These are phyloP conservation scores for Thryonomys swinderianus DNA, from an alignment of 2,113 vertebrate genomes.

Conservation along the genomic window DNA sequence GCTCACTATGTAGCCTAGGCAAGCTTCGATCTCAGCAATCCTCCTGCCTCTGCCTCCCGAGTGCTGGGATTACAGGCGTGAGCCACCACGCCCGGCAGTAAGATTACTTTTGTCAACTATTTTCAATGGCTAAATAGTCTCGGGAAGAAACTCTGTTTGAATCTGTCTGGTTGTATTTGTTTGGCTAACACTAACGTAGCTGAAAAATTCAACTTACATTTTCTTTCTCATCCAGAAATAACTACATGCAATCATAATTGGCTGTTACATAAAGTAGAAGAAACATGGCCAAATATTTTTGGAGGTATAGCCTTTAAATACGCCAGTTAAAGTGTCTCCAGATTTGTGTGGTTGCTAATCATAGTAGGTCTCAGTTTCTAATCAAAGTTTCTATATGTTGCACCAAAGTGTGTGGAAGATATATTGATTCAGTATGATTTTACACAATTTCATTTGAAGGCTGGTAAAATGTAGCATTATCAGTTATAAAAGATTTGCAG, in stretches of 20 bases:
- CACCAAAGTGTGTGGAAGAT: conserved; percentile 13
- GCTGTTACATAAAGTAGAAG: conserved; percentile 56
- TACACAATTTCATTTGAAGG: conserved; percentile 21
- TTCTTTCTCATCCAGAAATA: conserved; percentile 55
- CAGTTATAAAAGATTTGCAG: neutral
- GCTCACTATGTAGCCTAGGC: no score
- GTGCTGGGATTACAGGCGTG: no score
- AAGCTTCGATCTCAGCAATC: no score
- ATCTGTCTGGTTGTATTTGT: neutral
- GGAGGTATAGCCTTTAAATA: conserved; percentile 34
- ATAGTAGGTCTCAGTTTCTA: conserved; percentile 65
- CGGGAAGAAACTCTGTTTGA: conserved; percentile 44
- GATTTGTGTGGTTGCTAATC: conserved; percentile 58
- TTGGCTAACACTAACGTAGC: conserved; percentile 22
- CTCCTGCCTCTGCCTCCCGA: no score
- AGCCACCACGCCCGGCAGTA: no score
- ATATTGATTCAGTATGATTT: conserved; percentile 17
- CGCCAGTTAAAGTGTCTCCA: conserved; percentile 49
- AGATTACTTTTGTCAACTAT: neutral
- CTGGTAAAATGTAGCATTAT: neutral
- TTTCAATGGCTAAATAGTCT: conserved; percentile 30
- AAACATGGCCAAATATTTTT: conserved; percentile 60
- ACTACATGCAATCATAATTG: conserved; percentile 50
- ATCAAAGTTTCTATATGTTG: conserved; percentile 39
- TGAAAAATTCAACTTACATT: conserved; percentile 41